Evolutionary conservation across 2,113 vertebrate genomes (phyloP), one percentile per base, ranked within the genome.

Genomic region (Blennius ocellaris): DNA sequence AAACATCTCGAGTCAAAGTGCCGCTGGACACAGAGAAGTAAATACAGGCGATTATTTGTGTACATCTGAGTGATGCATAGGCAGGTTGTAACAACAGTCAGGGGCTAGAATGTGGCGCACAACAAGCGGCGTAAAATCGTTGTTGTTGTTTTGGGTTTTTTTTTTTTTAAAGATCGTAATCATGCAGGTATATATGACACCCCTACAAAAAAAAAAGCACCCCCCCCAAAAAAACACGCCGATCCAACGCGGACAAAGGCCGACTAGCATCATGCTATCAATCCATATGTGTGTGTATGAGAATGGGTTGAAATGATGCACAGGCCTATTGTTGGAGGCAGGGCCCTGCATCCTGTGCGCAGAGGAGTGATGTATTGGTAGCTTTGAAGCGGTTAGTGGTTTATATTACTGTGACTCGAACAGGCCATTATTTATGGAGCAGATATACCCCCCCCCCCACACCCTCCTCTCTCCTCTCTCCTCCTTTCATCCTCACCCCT

Each of bases 191-290:
- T 30, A 30, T 30, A 30, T 39, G 47, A 15, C 3, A 9, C 51
- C 39, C 50, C 43, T n/a, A n/a, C n/a, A n/a, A n/a, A n/a, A n/a
- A n/a, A n/a, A n/a, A n/a, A n/a, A n/a, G n/a, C 3, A 9, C 51
- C 39, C 50, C 43, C 51, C 39, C 50, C 43, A 37, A 52, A 39
- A 57, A 61, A 37, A 76, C 60, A 37, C 69, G 77, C 76, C 8
- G 69, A 55, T 58, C 36, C 55, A 56, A 45, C 44, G 47, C 67
- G 68, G 82, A 91, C 90, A 92, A 91, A 88, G 89, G 89, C 89
- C 85, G 68, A 81, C 83, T 87, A 91, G 91, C 90, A 76, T 76
- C 21, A 78, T 74, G 90, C 87, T 89, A 90, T 37, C 70, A 61
- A 50, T 69, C 71, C 78, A 70, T 64, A 69, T 73, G 75, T 81